Evolutionary conservation across 2,888 invertebrate genomes (phyloP).

Genomic region (Apotomis turbidana): DNA sequence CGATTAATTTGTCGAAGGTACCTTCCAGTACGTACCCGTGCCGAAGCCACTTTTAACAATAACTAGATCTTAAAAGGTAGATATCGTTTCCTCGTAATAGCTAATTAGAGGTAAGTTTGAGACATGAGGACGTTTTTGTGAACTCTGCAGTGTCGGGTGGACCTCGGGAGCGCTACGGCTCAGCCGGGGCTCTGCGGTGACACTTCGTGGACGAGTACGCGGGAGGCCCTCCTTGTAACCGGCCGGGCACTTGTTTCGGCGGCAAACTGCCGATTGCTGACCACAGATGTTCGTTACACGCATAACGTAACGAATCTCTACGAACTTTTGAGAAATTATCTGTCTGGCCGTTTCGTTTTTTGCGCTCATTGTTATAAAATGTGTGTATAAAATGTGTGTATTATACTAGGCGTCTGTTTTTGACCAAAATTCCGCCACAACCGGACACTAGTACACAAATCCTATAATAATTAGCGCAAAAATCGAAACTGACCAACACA

Average conservation of each 20-base stretch:
- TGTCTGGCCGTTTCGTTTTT: too few species aligned
- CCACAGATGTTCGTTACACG: neutral
- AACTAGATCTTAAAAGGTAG: constrained; percentile 61
- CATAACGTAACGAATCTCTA: too few species aligned
- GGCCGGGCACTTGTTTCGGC: neutral
- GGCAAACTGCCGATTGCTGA: neutral
- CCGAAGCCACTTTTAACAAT: constrained; percentile 54
- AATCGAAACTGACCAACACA: too few species aligned
- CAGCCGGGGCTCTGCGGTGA: neutral
- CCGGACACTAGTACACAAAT: too few species aligned
- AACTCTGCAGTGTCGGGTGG: constrained; percentile 1
- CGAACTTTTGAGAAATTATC: too few species aligned
- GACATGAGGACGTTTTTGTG: constrained; percentile 50
- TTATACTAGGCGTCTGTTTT: neutral
- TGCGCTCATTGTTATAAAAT: too few species aligned
- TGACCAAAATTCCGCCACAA: too few species aligned
- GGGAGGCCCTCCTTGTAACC: neutral
- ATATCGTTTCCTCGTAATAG: constrained; percentile 61
- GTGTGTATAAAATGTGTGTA: too few species aligned
- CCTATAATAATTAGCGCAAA: too few species aligned
- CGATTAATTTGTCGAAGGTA: constrained; percentile 26
- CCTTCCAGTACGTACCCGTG: constrained; percentile 24
- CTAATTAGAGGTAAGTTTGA: constrained; percentile 65
- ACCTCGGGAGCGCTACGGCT: neutral
- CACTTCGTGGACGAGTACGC: neutral